A percentile compares a stretch with the other conserved stretches of the same genome.
Evolutionary conservation across 2,797 vertebrate genomes (phyloP).

Genomic region (Leontopithecus rosalia): DNA sequence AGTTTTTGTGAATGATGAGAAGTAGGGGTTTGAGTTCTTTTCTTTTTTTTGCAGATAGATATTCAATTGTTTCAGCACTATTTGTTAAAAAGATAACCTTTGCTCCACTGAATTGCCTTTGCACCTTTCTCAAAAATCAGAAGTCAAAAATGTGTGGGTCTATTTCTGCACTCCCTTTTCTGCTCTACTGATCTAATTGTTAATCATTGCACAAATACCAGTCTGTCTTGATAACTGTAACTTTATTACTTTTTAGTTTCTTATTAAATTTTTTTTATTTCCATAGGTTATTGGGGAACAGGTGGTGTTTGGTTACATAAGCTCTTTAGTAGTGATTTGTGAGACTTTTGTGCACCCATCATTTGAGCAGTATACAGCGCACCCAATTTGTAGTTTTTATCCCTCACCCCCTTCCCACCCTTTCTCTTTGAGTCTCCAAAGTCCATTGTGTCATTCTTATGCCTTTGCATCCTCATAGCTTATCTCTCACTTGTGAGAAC

Average conservation of each 20-base stretch:
- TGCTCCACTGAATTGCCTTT: neutral
- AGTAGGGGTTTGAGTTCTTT: neutral
- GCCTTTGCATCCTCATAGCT: too few species aligned
- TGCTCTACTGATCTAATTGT: neutral
- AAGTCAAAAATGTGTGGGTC: neutral
- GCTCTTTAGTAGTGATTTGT: too few species aligned
- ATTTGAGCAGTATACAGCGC: too few species aligned
- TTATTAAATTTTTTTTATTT: too few species aligned
- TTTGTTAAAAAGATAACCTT: neutral
- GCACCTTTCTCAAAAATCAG: neutral
- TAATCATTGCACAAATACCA: neutral
- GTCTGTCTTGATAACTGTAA: neutral
- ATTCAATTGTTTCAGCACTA: neutral
- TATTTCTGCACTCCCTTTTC: neutral
- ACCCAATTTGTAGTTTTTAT: too few species aligned
- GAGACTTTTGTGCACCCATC: too few species aligned
- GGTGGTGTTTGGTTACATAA: too few species aligned
- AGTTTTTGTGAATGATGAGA: neutral
- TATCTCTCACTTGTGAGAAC: too few species aligned
- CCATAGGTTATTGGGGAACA: too few species aligned
- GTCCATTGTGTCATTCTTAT: too few species aligned
- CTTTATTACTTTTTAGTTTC: neutral
- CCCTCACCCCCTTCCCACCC: too few species aligned
- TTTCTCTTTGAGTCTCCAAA: too few species aligned
- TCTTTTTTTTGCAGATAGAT: neutral